Conservation (phyloP, 2,113 vertebrate genomes). For the Xenus cinereus region DNA sequence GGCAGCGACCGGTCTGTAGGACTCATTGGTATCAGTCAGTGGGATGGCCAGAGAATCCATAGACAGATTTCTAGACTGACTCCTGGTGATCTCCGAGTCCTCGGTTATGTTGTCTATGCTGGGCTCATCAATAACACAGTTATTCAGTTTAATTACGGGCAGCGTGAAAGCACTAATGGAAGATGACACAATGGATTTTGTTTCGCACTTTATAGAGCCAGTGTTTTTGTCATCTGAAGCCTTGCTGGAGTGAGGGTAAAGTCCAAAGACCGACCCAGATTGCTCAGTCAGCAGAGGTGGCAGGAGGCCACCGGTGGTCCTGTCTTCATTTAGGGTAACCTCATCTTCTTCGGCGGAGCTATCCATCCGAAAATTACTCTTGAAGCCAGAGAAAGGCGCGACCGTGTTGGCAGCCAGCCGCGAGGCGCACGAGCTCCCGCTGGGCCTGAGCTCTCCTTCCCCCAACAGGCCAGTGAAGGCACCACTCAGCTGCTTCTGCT, state of each 20-base stretch:
- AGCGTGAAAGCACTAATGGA: conserved; percentile 96
- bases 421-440: conserved; percentile 74
- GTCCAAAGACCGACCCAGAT: conserved; percentile 76
- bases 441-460: conserved; percentile 75
- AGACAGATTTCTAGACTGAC: conserved; percentile 77
- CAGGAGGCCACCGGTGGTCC: conserved; percentile 73
- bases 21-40: conserved; percentile 76
- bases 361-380: conserved; percentile 71
- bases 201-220: conserved; percentile 83
- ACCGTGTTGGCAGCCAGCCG: conserved; percentile 82
- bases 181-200: conserved; percentile 95
- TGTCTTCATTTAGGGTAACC: conserved; percentile 75
- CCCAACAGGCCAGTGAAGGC: conserved; percentile 71
- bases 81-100: conserved; percentile 77
- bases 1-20: conserved; percentile 73
- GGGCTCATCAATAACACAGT: conserved; percentile 97
- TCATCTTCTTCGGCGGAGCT: conserved; percentile 86
- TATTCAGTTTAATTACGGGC: conserved; percentile 99
- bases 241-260: conserved; percentile 76
- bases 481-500: conserved; percentile 84
- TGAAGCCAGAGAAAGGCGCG: conserved; percentile 78
- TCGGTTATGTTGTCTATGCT: conserved; percentile 93
- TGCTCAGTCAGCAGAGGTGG: conserved; percentile 84
- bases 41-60: conserved; percentile 88
- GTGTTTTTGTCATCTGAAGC: conserved; percentile 75